Conservation (phyloP, 1,140 invertebrate genomes). For the Samia ricini region DNA sequence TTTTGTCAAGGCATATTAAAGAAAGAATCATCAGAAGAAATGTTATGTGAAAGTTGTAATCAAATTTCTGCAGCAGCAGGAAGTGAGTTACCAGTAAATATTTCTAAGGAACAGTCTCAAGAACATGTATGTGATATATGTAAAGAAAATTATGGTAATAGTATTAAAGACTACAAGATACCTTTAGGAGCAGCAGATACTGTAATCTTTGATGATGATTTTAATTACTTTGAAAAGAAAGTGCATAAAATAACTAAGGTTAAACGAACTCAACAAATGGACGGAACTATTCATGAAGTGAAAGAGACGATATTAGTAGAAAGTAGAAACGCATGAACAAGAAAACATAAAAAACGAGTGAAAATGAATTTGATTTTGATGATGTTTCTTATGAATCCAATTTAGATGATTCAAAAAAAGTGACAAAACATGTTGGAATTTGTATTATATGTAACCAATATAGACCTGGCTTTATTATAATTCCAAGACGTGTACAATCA, state of each 20-base stretch:
- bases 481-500: slow-evolving; percentile 16
- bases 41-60: neutral
- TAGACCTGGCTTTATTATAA: slow-evolving; percentile 18
- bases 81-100: neutral
- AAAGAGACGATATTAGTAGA: slow-evolving; percentile 35
- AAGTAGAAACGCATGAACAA: slow-evolving; percentile 34
- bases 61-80: neutral
- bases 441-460: slow-evolving; percentile 18
- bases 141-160: neutral
- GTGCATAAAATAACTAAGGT: slow-evolving; percentile 35
- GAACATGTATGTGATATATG: slow-evolving; percentile 16
- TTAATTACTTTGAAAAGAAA: slow-evolving; percentile 40
- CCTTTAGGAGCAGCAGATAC: slow-evolving; percentile 5
- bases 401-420: slow-evolving; percentile 10
- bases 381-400: slow-evolving; percentile 23
- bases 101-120: slow-evolving; percentile 7
- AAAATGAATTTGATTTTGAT: slow-evolving; percentile 23
- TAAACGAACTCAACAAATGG: slow-evolving; percentile 31
- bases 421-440: slow-evolving; percentile 23
- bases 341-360: slow-evolving; percentile 17
- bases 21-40: neutral
- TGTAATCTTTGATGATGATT: slow-evolving; percentile 15
- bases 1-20: neutral
- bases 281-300: slow-evolving; percentile 42
- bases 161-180: slow-evolving; percentile 7